Evolutionary conservation across 2,888 invertebrate species (phyloP).

Genomic region (Marasmarcha lunaedactyla): DNA sequence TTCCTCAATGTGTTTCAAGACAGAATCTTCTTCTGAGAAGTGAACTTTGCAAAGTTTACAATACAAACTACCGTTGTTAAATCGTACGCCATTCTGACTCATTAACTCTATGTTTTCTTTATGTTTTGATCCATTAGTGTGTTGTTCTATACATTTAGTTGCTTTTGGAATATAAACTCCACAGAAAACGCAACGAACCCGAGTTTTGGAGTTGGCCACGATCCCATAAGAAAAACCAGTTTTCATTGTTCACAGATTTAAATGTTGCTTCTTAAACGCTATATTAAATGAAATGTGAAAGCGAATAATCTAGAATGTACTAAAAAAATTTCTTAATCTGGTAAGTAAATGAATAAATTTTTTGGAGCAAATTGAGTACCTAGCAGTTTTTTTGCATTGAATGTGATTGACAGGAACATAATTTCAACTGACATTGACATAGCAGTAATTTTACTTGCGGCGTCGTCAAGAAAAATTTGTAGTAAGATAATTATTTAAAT

Average conservation of each 20-base stretch:
- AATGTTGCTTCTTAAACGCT: neutral
- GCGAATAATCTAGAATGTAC: too few species aligned
- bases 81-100: slow-evolving; percentile 35
- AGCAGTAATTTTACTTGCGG: too few species aligned
- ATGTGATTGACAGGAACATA: too few species aligned
- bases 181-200: slow-evolving; percentile 44
- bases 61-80: slow-evolving; percentile 25
- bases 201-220: slow-evolving; percentile 36
- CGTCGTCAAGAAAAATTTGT: too few species aligned
- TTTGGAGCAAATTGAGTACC: too few species aligned
- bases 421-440: too few species aligned
- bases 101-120: slow-evolving; percentile 38
- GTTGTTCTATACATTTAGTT: slow-evolving; percentile 45
- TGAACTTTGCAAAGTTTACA: slow-evolving; percentile 36
- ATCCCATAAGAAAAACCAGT: slow-evolving; percentile 34
- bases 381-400: too few species aligned
- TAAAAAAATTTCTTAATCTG: too few species aligned
- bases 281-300: neutral
- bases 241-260: slow-evolving; percentile 29
- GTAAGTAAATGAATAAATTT: too few species aligned
- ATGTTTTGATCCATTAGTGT: slow-evolving; percentile 40
- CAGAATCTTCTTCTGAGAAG: slow-evolving; percentile 31
- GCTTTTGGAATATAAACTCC: slow-evolving; percentile 45
- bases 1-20: slow-evolving; percentile 30
- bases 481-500: too few species aligned